phyloP scores from a whole-genome alignment of 2,113 vertebrate species.

The Oriolus oriolus region DNA sequence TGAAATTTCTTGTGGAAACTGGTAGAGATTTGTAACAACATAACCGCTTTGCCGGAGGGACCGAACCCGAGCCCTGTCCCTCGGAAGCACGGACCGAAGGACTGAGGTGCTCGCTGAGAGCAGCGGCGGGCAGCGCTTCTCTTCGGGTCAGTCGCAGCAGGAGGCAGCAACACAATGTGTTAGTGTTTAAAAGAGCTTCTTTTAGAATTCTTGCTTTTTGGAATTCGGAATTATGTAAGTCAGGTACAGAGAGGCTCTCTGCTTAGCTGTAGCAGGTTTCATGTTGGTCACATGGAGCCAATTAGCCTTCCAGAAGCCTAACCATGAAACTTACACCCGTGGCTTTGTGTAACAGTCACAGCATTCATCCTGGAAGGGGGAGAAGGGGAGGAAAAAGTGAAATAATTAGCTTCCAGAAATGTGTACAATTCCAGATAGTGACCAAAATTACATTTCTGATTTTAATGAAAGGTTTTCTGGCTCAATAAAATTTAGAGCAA shows the following conservation, averaged over 20 bases:
- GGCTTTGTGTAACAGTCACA: slow-evolving; percentile 4
- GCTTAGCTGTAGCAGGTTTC: neutral
- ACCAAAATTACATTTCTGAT: slow-evolving; percentile 42
- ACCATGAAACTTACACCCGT: neutral
- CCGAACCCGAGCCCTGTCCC: neutral
- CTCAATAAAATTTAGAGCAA: slow-evolving; percentile 58
- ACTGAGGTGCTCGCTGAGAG: accelerated
- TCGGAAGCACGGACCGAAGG: neutral
- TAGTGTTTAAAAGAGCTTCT: neutral
- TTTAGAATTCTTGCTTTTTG: neutral
- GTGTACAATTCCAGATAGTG: slow-evolving; percentile 28
- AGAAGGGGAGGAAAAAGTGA: neutral
- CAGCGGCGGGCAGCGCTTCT: neutral
- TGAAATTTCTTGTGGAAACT: neutral
- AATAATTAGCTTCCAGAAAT: slow-evolving; percentile 36
- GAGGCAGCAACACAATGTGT: neutral
- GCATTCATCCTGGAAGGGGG: neutral
- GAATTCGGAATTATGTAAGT: neutral
- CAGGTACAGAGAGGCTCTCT: neutral
- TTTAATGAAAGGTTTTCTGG: slow-evolving; percentile 51
- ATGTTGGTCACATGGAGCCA: neutral
- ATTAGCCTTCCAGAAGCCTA: neutral
- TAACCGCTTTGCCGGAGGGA: neutral
- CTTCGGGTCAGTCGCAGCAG: neutral
- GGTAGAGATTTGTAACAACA: neutral